Evolutionary conservation across 2,797 vertebrate species (phyloP), one percentile per base, ranked within the genome.

Genomic region (Microhierax caerulescens): DNA sequence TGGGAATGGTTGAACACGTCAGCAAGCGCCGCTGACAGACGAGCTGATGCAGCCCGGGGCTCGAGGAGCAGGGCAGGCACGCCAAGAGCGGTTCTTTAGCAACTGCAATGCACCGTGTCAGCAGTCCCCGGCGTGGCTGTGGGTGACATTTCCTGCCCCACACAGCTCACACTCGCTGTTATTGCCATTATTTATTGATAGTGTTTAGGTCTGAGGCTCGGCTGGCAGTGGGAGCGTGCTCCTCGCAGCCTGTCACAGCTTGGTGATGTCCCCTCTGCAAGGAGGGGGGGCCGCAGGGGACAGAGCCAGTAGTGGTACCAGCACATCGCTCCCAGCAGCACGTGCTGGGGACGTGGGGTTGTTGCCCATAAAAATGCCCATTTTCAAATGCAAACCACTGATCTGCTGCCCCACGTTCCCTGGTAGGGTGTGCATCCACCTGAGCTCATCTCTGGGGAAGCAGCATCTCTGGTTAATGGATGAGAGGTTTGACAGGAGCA

Each of bases 11-110:
- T 25, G 45, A 22, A 25, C 1, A 14, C 9, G 0, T 23, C 76
- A 24, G 45, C 19, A 37, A 1, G 7, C 1, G 6, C 57, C 21
- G 76, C 36, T 4, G 34, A 4, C 0, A 15, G 56, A 2, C 2
- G 2, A 9, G 57, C 39, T 16, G 57, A 2, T 54, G 4, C 22
- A 63, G 37, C 57, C 37, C 13, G 3, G 36, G 43, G 56, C 57
- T 53, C 2, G 5, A 18, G 57, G n/a, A 47, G 48, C 68, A 22
- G 57, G 54, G 22, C 3, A 4, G 70, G 32, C 61, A 15, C 3
- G 11, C 18, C 45, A 6, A 15, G 63, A 53, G 47, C 8, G 0
- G n/a, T 10, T 27, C 37, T 18, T 17, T 5, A 16, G 5, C 54
- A 25, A 3, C 81, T 13, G 2, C 36, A 3, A 7, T 1, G 30